Evolutionary conservation across 2,888 invertebrate species (phyloP).

Genomic region (Trileptium ribeirensis): DNA sequence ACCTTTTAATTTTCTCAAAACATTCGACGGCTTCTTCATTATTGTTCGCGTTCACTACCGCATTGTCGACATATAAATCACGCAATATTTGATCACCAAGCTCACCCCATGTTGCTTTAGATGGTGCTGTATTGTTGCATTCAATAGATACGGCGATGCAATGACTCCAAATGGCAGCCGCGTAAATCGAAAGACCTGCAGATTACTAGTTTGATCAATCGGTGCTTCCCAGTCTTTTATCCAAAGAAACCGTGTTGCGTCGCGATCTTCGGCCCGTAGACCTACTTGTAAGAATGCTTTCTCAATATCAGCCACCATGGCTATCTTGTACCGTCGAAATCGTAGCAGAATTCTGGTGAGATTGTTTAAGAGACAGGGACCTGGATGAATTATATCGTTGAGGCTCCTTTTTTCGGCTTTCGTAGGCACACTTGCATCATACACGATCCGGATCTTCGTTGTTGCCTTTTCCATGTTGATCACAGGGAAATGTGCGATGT

Average conservation of each 20-base stretch:
- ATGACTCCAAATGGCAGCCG: slow-evolving; percentile 36
- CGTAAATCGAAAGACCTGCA: slow-evolving; percentile 30
- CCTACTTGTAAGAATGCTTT: too few species aligned
- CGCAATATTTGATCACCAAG: neutral
- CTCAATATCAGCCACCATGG: slow-evolving; percentile 26
- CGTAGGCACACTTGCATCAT: neutral
- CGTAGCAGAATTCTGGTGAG: neutral
- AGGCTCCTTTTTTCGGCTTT: neutral
- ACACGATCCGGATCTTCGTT: neutral
- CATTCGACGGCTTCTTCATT: neutral
- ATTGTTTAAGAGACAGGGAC: too few species aligned
- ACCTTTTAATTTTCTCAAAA: neutral
- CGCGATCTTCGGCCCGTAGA: slow-evolving; percentile 29
- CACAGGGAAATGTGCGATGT: neutral
- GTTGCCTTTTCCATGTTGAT: neutral
- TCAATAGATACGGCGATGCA: slow-evolving; percentile 32
- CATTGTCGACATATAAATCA: neutral
- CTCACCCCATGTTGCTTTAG: neutral
- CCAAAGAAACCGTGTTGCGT: slow-evolving; percentile 16
- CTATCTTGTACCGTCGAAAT: neutral
- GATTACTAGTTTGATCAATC: slow-evolving; percentile 26
- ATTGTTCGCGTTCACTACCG: neutral
- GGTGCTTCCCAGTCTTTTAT: neutral
- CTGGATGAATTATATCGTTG: neutral
- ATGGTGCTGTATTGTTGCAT: slow-evolving; percentile 26